Evolutionary conservation across 2,113 vertebrate species (phyloP).

Genomic region (Sander lucioperca): DNA sequence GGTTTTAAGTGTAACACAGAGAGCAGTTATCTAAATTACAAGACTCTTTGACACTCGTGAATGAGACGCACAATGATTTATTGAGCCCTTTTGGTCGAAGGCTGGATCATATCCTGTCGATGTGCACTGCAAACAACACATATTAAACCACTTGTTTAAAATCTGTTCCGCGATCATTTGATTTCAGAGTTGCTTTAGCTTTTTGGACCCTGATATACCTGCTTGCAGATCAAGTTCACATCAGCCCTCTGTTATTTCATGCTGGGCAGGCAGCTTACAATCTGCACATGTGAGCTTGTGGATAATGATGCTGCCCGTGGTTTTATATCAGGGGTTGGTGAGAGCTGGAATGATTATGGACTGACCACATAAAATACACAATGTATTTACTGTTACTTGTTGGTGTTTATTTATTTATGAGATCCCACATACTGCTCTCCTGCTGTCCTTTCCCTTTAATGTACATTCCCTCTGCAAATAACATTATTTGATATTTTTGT

Average conservation of each 20-base stretch:
- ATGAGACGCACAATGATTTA: not conserved
- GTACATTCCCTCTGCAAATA: not conserved
- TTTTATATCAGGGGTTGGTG: not conserved
- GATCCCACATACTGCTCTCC: not conserved
- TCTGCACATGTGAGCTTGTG: not conserved
- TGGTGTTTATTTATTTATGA: not conserved
- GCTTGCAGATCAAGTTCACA: not conserved
- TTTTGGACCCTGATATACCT: not conserved
- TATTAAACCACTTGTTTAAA: not conserved
- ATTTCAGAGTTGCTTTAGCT: not conserved
- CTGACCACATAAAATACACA: not conserved
- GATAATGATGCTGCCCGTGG: not conserved
- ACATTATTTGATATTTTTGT: not conserved
- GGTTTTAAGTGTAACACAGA: not conserved
- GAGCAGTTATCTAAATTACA: not conserved
- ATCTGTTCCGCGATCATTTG: not conserved
- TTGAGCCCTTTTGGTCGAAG: not conserved
- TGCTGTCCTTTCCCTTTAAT: not conserved
- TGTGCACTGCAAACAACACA: not conserved
- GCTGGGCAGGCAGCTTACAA: not conserved
- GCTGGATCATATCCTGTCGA: not conserved
- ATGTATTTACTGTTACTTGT: not conserved
- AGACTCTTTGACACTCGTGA: not conserved
- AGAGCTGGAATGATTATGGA: not conserved
- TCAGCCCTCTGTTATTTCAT: not conserved